A percentile compares a stretch with the other conserved stretches of the same genome.
Evolutionary conservation across 2,888 invertebrate species (phyloP).

Genomic region (Metopia argyrocephala): DNA sequence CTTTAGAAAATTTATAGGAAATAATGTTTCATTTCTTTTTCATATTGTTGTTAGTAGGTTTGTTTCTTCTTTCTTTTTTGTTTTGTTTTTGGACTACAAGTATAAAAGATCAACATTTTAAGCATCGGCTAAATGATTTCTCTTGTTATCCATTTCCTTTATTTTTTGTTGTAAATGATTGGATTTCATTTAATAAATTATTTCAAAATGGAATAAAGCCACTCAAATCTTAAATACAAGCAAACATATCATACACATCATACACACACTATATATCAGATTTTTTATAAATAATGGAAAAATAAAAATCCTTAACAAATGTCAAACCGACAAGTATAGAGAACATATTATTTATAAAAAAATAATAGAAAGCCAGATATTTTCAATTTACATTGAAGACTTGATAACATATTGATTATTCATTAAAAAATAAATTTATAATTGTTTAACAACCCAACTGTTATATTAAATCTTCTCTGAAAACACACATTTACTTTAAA

Average conservation of each 20-base stretch:
- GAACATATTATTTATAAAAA: neutral
- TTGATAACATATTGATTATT: no score
- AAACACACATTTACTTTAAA: no score
- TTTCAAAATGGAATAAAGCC: conserved; percentile 46
- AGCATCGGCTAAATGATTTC: conserved; percentile 64
- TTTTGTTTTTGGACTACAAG: conserved; percentile 24
- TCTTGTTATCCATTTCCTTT: conserved; percentile 59
- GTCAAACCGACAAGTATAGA: conserved; percentile 17
- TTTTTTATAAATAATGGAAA: no score
- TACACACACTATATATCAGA: neutral
- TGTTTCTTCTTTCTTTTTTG: conserved; percentile 13
- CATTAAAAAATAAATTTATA: no score
- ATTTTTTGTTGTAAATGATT: conserved; percentile 53
- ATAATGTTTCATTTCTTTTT: neutral
- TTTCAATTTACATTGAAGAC: neutral
- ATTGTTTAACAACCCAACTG: no score
- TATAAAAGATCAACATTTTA: conserved; percentile 61
- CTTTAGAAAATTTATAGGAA: neutral
- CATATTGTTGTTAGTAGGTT: neutral
- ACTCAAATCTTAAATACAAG: conserved; percentile 27
- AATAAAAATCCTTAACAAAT: conserved; percentile 14
- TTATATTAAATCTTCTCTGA: no score
- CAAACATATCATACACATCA: neutral
- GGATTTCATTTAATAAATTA: conserved; percentile 49
- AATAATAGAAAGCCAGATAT: neutral